Evolutionary conservation across 2,113 vertebrate genomes (phyloP), one percentile per base, ranked within the genome.

Genomic region (Phaethornis superciliosus): DNA sequence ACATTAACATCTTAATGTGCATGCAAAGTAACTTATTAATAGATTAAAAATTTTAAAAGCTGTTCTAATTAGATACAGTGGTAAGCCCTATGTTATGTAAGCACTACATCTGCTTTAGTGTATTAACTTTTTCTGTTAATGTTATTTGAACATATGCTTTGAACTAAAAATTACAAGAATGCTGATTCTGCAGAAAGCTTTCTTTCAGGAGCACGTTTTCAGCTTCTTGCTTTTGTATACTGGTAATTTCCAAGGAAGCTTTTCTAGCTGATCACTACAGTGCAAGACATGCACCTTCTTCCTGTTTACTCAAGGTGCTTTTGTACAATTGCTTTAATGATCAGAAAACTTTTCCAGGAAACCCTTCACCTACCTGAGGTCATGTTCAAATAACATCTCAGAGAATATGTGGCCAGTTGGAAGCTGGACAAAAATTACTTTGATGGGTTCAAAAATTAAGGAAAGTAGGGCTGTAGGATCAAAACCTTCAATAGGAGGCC

Each of bases 11-110:
- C 37, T 97, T 94, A 92, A 65, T 72, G 33, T 87, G 28, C 28
- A n/a, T 87, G 32, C 26, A 35, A 93, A 91, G 35, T 63, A 86
- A 88, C 51, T 88, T 69, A 94, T 90, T 95, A 91, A 28, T 58
- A 65, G 40, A 65, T 60, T 67, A 72, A 47, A 79, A 19, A 14
- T 63, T 82, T 67, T 0, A 58, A 80, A 88, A 63, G 51, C 33
- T 91, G 9, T 24, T 85, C 10, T 47, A 92, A 81, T 67, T 64
- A 86, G n/a, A 86, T 47, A 37, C 16, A 94, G 76, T 49, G 88
- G 23, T 54, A 81, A 92, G 15, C 14, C 19, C 20, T 74, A 60
- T 71, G 40, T 80, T 69, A 65, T 6, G 51, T 35, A 77, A 44
- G 47, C n/a, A 85, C 24, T 32, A 24, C 21, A 46, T 89, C 71